Evolutionary conservation across 2,888 invertebrate genomes (phyloP).

Genomic region (Papilio protenor): DNA sequence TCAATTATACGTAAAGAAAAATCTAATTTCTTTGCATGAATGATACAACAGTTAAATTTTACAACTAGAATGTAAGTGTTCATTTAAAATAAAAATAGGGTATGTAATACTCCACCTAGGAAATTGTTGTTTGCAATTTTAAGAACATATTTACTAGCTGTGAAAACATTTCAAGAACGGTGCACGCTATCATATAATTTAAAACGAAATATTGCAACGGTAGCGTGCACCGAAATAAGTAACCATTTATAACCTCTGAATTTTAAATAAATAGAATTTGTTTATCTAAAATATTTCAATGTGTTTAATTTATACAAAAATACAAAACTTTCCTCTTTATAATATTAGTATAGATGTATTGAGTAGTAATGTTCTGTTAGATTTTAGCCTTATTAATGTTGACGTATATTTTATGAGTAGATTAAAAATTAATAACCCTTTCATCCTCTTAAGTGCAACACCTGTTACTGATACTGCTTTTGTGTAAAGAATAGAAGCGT

Average conservation of each 20-base stretch:
- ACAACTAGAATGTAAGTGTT: constrained; percentile 3
- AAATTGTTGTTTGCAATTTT: constrained; percentile 25
- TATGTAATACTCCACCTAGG: constrained; percentile 2
- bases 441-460: constrained; percentile 18
- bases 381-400: not conserved
- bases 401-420: not conserved
- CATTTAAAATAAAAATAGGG: not conserved
- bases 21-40: too few species aligned
- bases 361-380: not conserved
- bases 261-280: not conserved
- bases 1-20: too few species aligned
- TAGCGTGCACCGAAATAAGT: not conserved
- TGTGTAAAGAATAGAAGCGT: not conserved
- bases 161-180: constrained; percentile 10
- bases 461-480: not conserved
- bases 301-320: too few species aligned
- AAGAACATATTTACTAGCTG: constrained; percentile 16
- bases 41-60: not conserved
- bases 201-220: not conserved
- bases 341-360: too few species aligned
- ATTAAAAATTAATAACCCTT: constrained; percentile 29
- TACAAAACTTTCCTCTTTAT: too few species aligned
- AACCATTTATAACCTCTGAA: not conserved
- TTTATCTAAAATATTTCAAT: not conserved
- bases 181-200: constrained; percentile 19